Conservation (phyloP, 92 coral and sea anemone genomes). For the Epizoanthus illoricatus region DNA sequence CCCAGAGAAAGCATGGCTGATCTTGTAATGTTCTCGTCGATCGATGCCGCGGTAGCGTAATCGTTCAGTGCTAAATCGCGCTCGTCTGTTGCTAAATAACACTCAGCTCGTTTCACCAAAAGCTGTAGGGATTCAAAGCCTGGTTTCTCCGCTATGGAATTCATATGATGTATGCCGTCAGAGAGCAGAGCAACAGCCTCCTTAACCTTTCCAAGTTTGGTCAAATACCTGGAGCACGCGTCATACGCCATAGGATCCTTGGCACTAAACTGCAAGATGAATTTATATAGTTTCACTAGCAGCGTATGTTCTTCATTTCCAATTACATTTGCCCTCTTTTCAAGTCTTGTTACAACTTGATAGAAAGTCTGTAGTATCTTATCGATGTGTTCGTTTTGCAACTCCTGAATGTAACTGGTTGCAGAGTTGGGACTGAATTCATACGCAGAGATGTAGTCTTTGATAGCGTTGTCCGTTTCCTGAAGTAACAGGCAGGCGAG, state of each 20-base stretch:
- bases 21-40: conserved; percentile 60
- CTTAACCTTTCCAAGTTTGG: conserved; percentile 55
- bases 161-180: conserved; percentile 53
- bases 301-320: conserved; percentile 33
- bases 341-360: conserved; percentile 47
- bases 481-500: conserved; percentile 47
- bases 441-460: conserved; percentile 58
- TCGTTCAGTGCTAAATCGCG: conserved; percentile 62
- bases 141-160: conserved; percentile 13
- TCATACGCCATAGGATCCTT: conserved; percentile 44
- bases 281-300: conserved; percentile 55
- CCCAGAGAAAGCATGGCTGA: conserved; percentile 53
- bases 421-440: conserved; percentile 50
- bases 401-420: conserved; percentile 52
- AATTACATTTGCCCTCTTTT: conserved; percentile 16
- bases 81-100: conserved; percentile 63
- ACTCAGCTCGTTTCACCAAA: conserved; percentile 62
- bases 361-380: conserved; percentile 58
- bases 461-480: conserved; percentile 53
- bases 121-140: conserved; percentile 41
- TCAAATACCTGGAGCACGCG: conserved; percentile 65
- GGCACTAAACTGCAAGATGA: conserved; percentile 60
- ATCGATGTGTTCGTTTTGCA: conserved; percentile 42
- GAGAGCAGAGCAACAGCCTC: conserved; percentile 67
- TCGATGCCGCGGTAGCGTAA: conserved; percentile 61